Conservation (phyloP, 2,888 invertebrate genomes). For the Dicroscelio sp. region DNA sequence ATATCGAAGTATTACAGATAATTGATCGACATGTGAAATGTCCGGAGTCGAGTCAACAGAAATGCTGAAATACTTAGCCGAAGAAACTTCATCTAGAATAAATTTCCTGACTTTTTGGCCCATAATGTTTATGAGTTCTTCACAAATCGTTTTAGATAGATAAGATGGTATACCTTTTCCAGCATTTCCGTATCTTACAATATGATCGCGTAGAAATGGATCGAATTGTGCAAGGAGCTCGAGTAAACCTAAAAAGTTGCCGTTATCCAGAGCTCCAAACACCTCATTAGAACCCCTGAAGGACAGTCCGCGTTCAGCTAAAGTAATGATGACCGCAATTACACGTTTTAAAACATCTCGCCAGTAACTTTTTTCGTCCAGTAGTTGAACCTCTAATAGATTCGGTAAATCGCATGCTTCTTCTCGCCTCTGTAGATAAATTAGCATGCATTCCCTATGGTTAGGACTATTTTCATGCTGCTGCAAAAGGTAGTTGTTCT, state of each 20-base stretch:
- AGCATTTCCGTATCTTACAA: conserved; percentile 80
- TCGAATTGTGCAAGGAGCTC: conserved; percentile 81
- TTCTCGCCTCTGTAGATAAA: conserved; percentile 24
- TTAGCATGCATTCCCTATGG: conserved; percentile 15
- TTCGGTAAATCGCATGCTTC: neutral
- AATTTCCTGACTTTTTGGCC: conserved; percentile 60
- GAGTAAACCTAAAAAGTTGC: conserved; percentile 49
- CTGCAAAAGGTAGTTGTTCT: conserved; percentile 31
- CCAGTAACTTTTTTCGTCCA: conserved; percentile 36
- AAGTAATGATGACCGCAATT: conserved; percentile 46
- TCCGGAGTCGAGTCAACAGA: conserved; percentile 84
- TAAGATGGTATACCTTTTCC: conserved; percentile 65
- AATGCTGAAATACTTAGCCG: conserved; percentile 55
- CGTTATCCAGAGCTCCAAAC: conserved; percentile 31
- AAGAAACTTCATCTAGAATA: conserved; percentile 59
- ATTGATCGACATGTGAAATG: conserved; percentile 56
- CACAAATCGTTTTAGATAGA: conserved; percentile 72
- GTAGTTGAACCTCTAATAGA: conserved; percentile 27
- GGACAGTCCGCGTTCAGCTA: conserved; percentile 75
- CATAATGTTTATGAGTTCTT: conserved; percentile 47
- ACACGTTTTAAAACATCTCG: conserved; percentile 20
- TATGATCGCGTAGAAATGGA: conserved; percentile 68
- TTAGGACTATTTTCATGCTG: conserved; percentile 27
- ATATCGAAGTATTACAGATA: conserved; percentile 57
- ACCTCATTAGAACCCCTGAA: conserved; percentile 77